Evolutionary conservation across 2,113 vertebrate species (phyloP).

Genomic region (Spilogale gracilis): DNA sequence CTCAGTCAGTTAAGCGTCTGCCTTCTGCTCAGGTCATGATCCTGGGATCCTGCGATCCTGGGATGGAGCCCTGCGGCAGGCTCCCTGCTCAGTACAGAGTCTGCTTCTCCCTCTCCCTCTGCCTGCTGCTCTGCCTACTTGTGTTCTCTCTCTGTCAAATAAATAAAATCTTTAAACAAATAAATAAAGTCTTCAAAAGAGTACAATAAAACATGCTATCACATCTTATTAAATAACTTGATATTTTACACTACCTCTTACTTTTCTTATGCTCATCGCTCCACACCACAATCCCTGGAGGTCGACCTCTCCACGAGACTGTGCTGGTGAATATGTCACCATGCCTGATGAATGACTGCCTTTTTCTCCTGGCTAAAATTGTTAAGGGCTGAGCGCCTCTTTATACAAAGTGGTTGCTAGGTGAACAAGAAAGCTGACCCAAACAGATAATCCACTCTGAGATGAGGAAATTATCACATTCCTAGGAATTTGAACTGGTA

Average conservation of each 20-base stretch:
- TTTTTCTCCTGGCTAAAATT: not conserved
- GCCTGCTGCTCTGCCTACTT: too few species aligned
- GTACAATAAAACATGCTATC: not conserved
- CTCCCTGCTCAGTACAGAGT: too few species aligned
- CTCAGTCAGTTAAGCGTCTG: too few species aligned
- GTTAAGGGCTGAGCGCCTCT: not conserved
- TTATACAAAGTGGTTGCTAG: conserved; percentile 11
- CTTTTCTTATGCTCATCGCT: conserved; percentile 24
- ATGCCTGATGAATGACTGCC: not conserved
- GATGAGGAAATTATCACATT: not conserved
- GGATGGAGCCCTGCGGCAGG: too few species aligned
- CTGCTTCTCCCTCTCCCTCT: too few species aligned
- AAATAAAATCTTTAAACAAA: not conserved
- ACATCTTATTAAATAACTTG: not conserved
- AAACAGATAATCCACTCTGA: conserved; percentile 13
- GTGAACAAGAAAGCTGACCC: not conserved
- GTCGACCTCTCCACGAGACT: not conserved
- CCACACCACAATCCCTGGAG: not conserved
- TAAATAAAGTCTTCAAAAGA: not conserved
- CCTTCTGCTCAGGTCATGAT: too few species aligned
- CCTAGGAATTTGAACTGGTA: not conserved
- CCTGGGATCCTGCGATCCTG: too few species aligned
- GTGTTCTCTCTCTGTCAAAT: too few species aligned
- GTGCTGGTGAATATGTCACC: not conserved
- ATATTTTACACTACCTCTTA: not conserved